phyloP scores from a whole-genome alignment of 2,797 vertebrate species.

The Uromys caudimaculatus region DNA sequence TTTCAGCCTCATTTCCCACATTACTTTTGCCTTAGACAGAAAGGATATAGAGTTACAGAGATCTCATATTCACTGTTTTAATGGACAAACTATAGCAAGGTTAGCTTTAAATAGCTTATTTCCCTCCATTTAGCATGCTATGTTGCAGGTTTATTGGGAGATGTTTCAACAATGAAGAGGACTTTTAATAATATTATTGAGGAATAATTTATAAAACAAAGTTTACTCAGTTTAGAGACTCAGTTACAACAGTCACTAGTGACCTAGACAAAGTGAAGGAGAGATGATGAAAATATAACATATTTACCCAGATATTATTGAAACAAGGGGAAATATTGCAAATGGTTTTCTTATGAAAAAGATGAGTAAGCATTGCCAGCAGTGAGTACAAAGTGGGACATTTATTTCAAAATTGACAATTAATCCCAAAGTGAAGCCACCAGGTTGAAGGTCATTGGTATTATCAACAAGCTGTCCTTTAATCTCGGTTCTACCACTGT shows the following conservation, averaged over 20 bases:
- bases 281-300: neutral
- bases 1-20: neutral
- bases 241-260: neutral
- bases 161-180: neutral
- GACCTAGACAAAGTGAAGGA: neutral
- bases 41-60: neutral
- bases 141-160: neutral
- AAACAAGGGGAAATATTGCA: neutral
- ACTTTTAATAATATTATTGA: neutral
- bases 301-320: neutral
- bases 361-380: neutral
- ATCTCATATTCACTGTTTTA: neutral
- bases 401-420: neutral
- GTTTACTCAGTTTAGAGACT: neutral
- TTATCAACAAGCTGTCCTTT: neutral
- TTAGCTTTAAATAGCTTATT: neutral
- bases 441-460: neutral
- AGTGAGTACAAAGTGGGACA: neutral
- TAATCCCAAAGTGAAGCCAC: neutral
- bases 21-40: neutral
- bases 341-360: neutral
- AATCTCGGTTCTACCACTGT: neutral
- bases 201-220: neutral
- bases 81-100: no score
- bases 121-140: neutral